Base-by-base conservation (phyloP, 2,888 invertebrate species). In the Yponomeuta malinellus region DNA sequence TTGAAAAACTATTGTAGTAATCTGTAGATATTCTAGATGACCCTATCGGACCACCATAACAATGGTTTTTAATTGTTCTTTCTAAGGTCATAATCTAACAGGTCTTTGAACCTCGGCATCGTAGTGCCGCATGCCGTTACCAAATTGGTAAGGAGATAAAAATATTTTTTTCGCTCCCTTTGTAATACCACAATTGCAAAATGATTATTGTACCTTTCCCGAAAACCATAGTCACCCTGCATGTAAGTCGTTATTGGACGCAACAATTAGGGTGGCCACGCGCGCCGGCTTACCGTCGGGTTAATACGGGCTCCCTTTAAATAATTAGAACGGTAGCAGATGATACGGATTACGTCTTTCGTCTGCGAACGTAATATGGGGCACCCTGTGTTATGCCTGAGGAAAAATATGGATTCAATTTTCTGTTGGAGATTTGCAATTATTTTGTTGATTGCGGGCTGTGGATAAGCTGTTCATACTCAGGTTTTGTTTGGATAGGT, bases 311-410 rank as follows among this genome's bases (percentile, higher is more conserved):
- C 84, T 87, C 90, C 89, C 88, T 85, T 86, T 87, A 89, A 89
- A 91, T 90, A 90, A 91, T 92, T 91, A 89, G 89, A 83, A 80
- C 81, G 82, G 90, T 81, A 90, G 89, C 91, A 91, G 90, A 92
- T 91, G 90, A 92, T 89, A 87, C 84, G 90, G 91, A 90, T 92
- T 92, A 92, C 52, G 78, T 74, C 74, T 73, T 59, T 59, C 52
- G 52, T 59, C 52, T 15, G 52, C 52, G 15, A 59, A 59, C 76
- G 74, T 75, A 67, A 67, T 67, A 67, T 67, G n/a, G 43, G 33
- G n/a, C 67, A 67, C 10, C 43, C 33, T 33, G n/a, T 43, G 43
- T 59, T 15, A 59, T 15, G 52, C 52, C 15, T 5, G 65, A 33
- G 65, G 31, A 31, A 65, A 33, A 31, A 65, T 33, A 31, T 65